A percentile compares a stretch with the other conserved stretches of the same genome.
Evolutionary conservation across 2,797 vertebrate genomes (phyloP).

Genomic region (Bufotes viridis): DNA sequence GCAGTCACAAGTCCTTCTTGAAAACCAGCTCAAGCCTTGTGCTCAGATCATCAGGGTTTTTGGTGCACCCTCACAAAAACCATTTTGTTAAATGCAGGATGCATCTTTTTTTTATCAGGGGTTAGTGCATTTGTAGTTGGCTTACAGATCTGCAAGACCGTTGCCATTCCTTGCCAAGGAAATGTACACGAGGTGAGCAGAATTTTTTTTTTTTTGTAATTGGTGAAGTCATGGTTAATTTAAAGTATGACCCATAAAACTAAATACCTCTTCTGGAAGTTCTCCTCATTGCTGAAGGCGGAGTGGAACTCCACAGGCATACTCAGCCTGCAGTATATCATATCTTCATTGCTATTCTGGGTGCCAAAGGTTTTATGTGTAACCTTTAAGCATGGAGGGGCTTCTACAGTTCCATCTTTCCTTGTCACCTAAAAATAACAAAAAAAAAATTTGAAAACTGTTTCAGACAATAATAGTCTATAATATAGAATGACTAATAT

Average conservation of each 20-base stretch:
- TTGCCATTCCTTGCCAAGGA: background rate
- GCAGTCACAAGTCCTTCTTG: too few species aligned
- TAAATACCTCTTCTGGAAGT: constrained; percentile 87
- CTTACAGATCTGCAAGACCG: too few species aligned
- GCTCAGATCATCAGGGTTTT: too few species aligned
- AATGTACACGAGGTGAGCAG: background rate
- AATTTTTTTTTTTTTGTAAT: background rate
- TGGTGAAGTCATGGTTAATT: background rate
- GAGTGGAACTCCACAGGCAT: constrained; percentile 94
- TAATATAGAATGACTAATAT: background rate
- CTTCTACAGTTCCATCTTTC: constrained; percentile 93
- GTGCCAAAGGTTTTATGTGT: constrained; percentile 95
- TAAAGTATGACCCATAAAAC: background rate
- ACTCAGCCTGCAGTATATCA: constrained; percentile 95
- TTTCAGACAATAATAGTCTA: background rate
- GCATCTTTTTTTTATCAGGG: background rate
- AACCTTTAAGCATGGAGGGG: constrained; percentile 93
- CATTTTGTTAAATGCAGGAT: too few species aligned
- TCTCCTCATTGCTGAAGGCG: constrained; percentile 83
- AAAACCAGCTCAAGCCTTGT: too few species aligned
- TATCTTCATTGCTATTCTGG: constrained; percentile 90
- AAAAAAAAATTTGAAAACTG: background rate
- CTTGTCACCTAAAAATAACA: constrained; percentile 83
- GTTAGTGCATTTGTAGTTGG: background rate
- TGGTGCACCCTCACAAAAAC: too few species aligned